Evolutionary conservation across 2,113 vertebrate species (phyloP).

Genomic region (Pycnonotus jocosus): DNA sequence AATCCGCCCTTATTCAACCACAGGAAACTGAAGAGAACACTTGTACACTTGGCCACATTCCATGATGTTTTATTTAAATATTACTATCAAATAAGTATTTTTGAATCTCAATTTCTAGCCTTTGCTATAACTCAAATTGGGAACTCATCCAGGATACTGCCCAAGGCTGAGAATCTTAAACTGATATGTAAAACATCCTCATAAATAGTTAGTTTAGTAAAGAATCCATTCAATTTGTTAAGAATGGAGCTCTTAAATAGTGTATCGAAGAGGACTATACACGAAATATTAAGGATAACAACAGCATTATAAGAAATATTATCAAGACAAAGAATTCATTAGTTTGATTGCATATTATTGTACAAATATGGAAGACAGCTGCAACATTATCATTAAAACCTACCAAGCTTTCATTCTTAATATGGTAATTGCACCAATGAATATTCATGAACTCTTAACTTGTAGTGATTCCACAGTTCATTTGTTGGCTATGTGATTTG

Average conservation of each 20-base stretch:
- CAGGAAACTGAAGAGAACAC: neutral
- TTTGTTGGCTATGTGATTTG: neutral
- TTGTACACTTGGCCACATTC: neutral
- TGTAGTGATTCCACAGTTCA: neutral
- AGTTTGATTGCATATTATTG: neutral
- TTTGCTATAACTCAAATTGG: neutral
- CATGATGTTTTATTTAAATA: neutral
- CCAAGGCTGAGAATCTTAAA: neutral
- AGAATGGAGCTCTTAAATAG: neutral
- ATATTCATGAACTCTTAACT: neutral
- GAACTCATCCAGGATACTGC: neutral
- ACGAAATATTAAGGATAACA: neutral
- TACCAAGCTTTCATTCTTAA: neutral
- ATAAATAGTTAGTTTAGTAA: neutral
- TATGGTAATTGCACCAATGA: neutral
- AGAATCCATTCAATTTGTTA: neutral
- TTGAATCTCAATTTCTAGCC: neutral
- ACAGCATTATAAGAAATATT: neutral
- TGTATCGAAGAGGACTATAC: neutral
- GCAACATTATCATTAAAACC: neutral
- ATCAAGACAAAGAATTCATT: slow-evolving; percentile 5
- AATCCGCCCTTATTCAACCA: neutral
- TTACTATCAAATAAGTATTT: neutral
- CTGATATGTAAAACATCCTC: neutral
- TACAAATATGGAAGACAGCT: neutral